phyloP scores from a whole-genome alignment of 2,797 vertebrate genomes.

The Mormyrus proboscirostris region DNA sequence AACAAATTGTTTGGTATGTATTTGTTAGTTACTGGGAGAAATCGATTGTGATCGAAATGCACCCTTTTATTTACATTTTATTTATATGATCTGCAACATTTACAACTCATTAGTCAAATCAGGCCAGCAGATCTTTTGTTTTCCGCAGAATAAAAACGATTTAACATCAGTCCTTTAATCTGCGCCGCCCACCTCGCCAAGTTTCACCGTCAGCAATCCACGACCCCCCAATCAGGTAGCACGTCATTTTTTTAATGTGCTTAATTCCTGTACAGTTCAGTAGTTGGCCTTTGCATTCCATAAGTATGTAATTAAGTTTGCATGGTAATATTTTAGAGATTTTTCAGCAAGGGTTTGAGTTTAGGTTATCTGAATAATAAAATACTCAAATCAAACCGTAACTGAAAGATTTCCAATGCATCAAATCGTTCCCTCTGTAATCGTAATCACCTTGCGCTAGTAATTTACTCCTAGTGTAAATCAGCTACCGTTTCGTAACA shows the following conservation, averaged over 20 bases:
- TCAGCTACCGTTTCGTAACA: not conserved
- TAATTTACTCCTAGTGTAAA: not conserved
- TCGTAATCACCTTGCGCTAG: not conserved
- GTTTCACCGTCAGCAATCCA: not conserved
- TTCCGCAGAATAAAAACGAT: not conserved
- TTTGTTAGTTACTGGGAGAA: too few relatives aligned
- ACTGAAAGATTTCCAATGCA: not conserved
- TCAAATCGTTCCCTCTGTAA: not conserved
- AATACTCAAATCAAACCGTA: not conserved
- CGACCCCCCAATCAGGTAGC: not conserved
- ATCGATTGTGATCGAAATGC: not conserved
- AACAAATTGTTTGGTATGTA: too few relatives aligned
- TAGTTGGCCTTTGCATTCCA: not conserved
- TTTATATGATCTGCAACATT: not conserved
- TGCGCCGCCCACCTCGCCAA: not conserved
- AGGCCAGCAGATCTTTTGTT: too few relatives aligned
- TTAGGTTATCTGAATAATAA: not conserved
- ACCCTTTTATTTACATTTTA: not conserved
- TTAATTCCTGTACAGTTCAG: not conserved
- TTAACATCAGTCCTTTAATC: not conserved
- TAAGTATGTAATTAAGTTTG: not conserved
- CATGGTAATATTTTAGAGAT: not conserved
- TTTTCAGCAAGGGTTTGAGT: not conserved
- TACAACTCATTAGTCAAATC: not conserved
- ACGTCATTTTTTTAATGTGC: not conserved